Conservation (phyloP, 2,888 invertebrate genomes). For the Polydrusus tereticollis region DNA sequence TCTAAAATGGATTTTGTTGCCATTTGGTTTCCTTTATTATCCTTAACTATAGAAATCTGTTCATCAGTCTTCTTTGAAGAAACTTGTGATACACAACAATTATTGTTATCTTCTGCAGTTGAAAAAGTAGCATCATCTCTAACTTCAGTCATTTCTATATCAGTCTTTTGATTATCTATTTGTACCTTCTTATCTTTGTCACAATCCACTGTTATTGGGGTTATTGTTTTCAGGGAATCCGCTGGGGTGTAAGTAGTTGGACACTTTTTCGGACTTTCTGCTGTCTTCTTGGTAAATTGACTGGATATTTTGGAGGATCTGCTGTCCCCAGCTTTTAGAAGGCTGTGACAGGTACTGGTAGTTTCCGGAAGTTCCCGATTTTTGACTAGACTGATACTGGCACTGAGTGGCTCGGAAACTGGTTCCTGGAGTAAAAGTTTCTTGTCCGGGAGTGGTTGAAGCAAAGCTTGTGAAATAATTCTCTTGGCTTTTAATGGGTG, state of each 20-base stretch:
- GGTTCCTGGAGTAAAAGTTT: constrained; percentile 8
- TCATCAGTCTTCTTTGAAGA: constrained; percentile 1
- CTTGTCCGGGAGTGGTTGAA: constrained; percentile 1
- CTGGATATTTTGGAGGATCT: neutral
- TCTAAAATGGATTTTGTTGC: neutral
- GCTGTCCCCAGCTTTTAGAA: constrained; percentile 5
- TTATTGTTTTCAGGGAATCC: constrained; percentile 30
- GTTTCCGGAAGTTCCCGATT: constrained; percentile 2
- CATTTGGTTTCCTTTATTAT: neutral
- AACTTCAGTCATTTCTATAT: constrained; percentile 48
- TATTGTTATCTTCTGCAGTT: constrained; percentile 15
- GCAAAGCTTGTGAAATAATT: constrained; percentile 17
- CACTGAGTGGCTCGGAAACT: constrained; percentile 13
- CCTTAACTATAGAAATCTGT: neutral
- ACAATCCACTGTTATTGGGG: constrained; percentile 36
- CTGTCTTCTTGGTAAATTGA: constrained; percentile 4
- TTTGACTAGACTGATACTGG: constrained; percentile 29
- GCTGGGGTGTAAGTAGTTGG: constrained; percentile 11
- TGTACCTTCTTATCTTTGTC: constrained; percentile 38
- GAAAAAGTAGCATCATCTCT: constrained; percentile 6
- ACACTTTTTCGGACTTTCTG: constrained; percentile 4
- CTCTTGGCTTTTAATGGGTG: constrained; percentile 13
- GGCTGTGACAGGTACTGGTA: constrained; percentile 1
- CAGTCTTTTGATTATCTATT: constrained; percentile 50
- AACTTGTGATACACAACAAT: neutral